phyloP scores from a whole-genome alignment of 2,888 invertebrate genomes.

The Syrista parreyssii region DNA sequence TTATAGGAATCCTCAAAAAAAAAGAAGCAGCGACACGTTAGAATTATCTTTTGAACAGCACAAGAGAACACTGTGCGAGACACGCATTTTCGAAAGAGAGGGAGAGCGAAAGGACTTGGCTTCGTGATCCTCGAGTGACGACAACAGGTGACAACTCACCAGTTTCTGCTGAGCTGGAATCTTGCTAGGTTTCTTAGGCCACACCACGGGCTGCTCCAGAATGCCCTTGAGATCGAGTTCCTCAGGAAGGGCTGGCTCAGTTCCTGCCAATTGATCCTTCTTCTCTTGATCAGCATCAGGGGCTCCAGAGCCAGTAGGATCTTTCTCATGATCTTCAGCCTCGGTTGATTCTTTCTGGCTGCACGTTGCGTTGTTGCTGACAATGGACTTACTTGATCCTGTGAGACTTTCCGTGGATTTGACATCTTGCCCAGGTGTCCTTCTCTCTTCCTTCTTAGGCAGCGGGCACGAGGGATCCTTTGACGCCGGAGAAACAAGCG shows the following conservation, averaged over 20 bases:
- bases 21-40: neutral
- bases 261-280: neutral
- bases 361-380: too few species aligned
- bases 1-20: constrained; percentile 27
- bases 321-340: too few species aligned
- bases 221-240: neutral
- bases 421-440: too few species aligned
- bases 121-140: neutral
- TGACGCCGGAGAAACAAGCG: neutral
- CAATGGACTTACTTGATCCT: too few species aligned
- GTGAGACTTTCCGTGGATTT: too few species aligned
- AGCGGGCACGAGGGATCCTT: neutral
- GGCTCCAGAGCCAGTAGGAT: too few species aligned
- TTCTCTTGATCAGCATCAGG: neutral
- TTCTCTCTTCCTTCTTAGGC: too few species aligned
- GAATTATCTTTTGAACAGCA: too few species aligned
- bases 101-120: neutral
- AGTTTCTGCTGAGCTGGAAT: neutral
- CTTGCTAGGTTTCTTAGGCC: neutral
- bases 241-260: too few species aligned
- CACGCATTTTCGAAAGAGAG: too few species aligned
- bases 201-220: neutral
- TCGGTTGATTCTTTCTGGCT: too few species aligned
- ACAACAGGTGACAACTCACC: neutral
- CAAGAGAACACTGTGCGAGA: too few species aligned